These are phyloP conservation scores for Indri indri DNA, from an alignment of 2,113 vertebrate species.

Conservation along the genomic window DNA sequence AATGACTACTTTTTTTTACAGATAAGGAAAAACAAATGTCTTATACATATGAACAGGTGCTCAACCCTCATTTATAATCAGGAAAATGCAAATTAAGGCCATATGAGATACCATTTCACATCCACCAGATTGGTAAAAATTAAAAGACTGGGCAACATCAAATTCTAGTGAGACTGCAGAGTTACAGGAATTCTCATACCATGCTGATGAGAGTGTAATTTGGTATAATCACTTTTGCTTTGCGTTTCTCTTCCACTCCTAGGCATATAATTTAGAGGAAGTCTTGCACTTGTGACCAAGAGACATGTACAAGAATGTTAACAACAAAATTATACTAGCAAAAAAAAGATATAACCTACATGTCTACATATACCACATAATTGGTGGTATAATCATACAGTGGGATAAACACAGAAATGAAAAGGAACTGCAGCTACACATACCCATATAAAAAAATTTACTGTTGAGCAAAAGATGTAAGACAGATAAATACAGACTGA, in stretches of 20 bases:
- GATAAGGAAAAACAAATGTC: background rate
- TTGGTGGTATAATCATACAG: background rate
- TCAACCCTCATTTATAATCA: background rate
- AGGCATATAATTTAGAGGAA: conserved; percentile 65
- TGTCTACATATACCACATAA: background rate
- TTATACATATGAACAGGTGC: background rate
- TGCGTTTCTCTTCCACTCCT: conserved; percentile 43
- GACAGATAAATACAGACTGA: background rate
- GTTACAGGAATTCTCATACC: background rate
- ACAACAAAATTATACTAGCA: conserved; percentile 7
- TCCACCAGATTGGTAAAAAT: background rate
- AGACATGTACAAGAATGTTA: conserved; percentile 52
- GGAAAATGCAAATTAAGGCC: background rate
- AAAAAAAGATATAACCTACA: background rate
- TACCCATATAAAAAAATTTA: background rate
- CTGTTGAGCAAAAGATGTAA: background rate
- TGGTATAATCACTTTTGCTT: conserved; percentile 38
- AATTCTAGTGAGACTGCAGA: background rate
- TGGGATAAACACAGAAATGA: background rate
- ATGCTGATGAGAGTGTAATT: conserved; percentile 25
- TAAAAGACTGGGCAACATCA: background rate
- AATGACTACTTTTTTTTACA: background rate
- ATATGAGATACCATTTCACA: background rate
- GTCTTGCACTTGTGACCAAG: conserved; percentile 6
- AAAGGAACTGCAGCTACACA: background rate